A percentile compares a stretch with the other conserved stretches of the same genome.
phyloP scores from a whole-genome alignment of 2,113 vertebrate genomes.

The Pavo muticus region DNA sequence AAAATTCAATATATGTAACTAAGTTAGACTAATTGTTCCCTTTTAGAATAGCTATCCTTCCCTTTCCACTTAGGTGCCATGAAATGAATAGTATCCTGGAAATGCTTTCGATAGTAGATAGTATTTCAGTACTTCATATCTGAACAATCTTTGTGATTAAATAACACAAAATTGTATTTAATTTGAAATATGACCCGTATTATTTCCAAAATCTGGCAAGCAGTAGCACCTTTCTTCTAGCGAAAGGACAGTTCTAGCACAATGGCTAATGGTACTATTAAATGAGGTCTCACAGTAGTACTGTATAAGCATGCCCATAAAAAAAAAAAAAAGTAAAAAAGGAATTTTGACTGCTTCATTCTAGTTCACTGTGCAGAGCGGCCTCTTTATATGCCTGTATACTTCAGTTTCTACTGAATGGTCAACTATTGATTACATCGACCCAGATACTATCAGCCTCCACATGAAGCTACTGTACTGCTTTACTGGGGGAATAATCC shows the following conservation, averaged over 20 bases:
- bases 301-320: not conserved
- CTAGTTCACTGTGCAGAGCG: not conserved
- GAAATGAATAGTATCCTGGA: constrained; percentile 10
- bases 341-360: constrained; percentile 15
- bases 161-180: constrained; percentile 38
- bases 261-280: constrained; percentile 7
- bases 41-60: not conserved
- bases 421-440: not conserved
- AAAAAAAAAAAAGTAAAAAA: constrained; percentile 3
- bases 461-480: not conserved
- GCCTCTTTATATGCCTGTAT: not conserved
- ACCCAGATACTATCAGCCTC: not conserved
- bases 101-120: not conserved
- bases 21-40: not conserved
- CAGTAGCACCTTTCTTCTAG: not conserved
- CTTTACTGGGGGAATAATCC: not conserved
- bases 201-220: constrained; percentile 25
- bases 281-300: not conserved
- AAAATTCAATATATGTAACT: not conserved
- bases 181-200: constrained; percentile 44
- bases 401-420: not conserved
- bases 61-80: not conserved
- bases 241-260: not conserved
- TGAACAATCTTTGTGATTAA: constrained; percentile 22
- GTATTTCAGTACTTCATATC: constrained; percentile 14